Evolutionary conservation across 2,113 vertebrate species (phyloP).

Genomic region (Anas platyrhynchos): DNA sequence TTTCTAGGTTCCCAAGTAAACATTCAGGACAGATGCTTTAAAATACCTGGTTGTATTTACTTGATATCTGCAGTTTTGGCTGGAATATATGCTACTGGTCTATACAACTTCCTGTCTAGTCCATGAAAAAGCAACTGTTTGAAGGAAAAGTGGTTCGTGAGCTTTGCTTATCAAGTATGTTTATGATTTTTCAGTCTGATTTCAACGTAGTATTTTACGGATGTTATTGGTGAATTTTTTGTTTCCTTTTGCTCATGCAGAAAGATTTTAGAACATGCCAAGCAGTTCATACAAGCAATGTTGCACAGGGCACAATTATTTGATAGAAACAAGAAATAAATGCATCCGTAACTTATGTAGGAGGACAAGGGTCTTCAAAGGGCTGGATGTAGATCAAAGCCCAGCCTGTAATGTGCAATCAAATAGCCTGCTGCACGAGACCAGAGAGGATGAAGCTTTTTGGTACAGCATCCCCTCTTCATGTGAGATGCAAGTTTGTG

Average conservation of each 20-base stretch:
- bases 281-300: not conserved
- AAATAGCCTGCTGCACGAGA: not conserved
- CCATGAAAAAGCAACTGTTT: not conserved
- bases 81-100: not conserved
- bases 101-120: not conserved
- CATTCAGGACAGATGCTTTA: not conserved
- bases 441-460: not conserved
- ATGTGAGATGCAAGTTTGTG: not conserved
- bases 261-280: not conserved
- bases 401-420: not conserved
- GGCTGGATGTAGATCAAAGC: not conserved
- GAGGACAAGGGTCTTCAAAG: not conserved
- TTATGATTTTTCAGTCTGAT: conserved; percentile 4
- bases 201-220: not conserved
- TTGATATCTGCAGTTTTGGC: not conserved
- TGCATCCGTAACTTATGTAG: not conserved
- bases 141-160: not conserved
- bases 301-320: not conserved
- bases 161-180: not conserved
- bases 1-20: not conserved
- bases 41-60: not conserved
- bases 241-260: not conserved
- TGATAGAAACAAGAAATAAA: not conserved
- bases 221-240: not conserved
- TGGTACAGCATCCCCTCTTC: not conserved